Conservation (phyloP, 2,888 invertebrate genomes). For the Xylophagus ater region DNA sequence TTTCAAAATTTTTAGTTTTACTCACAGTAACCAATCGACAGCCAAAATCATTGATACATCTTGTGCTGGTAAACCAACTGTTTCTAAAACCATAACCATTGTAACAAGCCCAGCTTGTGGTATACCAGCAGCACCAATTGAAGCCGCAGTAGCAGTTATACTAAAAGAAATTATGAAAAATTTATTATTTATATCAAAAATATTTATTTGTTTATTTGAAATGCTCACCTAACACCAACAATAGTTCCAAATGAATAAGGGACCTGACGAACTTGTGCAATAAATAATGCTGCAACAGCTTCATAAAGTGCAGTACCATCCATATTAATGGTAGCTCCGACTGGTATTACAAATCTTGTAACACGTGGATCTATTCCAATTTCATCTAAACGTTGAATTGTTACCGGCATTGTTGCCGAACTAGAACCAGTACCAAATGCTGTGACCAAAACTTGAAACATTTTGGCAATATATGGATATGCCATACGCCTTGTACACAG, state of each 20-base stretch:
- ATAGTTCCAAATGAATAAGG: slow-evolving; percentile 77
- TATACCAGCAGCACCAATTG: slow-evolving; percentile 94
- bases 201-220: background rate
- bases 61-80: slow-evolving; percentile 79
- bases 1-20: too few species aligned
- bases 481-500: slow-evolving; percentile 72
- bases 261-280: slow-evolving; percentile 81
- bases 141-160: slow-evolving; percentile 91
- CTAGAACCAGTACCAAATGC: slow-evolving; percentile 95
- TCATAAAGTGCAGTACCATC: slow-evolving; percentile 92
- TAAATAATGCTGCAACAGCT: slow-evolving; percentile 95
- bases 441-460: slow-evolving; percentile 86
- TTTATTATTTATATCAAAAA: slow-evolving; percentile 4
- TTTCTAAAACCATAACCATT: slow-evolving; percentile 90
- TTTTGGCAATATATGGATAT: slow-evolving; percentile 64
- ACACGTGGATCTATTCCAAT: slow-evolving; percentile 85
- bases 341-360: slow-evolving; percentile 89
- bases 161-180: slow-evolving; percentile 45
- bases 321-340: slow-evolving; percentile 98
- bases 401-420: slow-evolving; percentile 91
- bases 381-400: slow-evolving; percentile 84
- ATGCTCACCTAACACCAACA: slow-evolving; percentile 74
- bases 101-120: slow-evolving; percentile 93
- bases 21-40: slow-evolving; percentile 87
- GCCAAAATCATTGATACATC: slow-evolving; percentile 85